Conservation (phyloP, 2,888 invertebrate species). For the Pachymerium ferrugineum region DNA sequence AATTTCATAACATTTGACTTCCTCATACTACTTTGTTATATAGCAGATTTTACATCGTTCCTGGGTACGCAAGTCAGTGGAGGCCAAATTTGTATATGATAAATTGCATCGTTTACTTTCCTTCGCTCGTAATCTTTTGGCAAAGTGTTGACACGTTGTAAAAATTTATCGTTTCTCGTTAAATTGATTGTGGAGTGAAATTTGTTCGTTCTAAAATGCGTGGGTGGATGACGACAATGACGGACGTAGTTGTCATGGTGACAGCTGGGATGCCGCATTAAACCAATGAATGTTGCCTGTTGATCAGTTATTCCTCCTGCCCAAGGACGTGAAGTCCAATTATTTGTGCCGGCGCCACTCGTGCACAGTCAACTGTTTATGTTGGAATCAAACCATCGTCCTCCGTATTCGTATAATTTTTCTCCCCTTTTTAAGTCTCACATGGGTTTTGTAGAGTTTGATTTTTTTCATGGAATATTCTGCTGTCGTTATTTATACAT, state of each 20-base stretch:
- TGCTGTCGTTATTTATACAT: slow-evolving; percentile 33
- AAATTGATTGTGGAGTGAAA: background rate
- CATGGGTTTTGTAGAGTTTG: background rate
- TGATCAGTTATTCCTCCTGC: background rate
- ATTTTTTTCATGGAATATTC: slow-evolving; percentile 32
- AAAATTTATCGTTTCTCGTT: background rate
- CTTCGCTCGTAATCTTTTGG: too few species aligned
- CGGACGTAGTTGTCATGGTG: background rate
- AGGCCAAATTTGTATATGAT: too few species aligned
- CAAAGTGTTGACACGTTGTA: too few species aligned
- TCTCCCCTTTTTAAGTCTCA: background rate
- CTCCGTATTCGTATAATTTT: background rate
- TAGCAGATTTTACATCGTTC: too few species aligned
- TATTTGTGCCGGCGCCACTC: background rate
- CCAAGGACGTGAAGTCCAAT: background rate
- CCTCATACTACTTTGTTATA: too few species aligned
- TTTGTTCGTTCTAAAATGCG: background rate
- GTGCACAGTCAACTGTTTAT: background rate
- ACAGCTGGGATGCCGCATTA: background rate
- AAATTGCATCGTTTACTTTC: too few species aligned
- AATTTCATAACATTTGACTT: background rate
- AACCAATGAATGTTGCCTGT: background rate
- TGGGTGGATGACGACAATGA: background rate
- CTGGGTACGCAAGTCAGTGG: too few species aligned
- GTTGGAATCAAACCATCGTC: background rate